phyloP scores from a whole-genome alignment of 2,888 invertebrate genomes.

The Lutraria lutraria region DNA sequence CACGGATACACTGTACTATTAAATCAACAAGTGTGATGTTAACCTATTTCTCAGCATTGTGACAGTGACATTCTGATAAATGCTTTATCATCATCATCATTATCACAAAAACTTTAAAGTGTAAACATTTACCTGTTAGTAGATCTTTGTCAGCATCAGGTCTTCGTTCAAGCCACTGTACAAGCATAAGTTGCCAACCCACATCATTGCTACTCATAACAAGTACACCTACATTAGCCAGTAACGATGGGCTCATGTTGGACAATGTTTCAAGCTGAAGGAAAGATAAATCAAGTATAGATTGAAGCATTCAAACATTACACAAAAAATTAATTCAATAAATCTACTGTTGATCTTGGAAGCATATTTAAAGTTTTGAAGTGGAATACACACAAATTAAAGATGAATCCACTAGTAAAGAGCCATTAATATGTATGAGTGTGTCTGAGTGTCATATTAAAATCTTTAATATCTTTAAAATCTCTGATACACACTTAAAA shows the following conservation, averaged over 20 bases:
- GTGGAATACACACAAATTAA: neutral
- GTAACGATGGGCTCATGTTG: conserved; percentile 82
- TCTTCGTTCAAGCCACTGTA: conserved; percentile 85
- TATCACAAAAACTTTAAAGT: no score
- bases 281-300: neutral
- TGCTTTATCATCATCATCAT: no score
- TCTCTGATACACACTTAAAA: no score
- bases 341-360: no score
- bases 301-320: neutral
- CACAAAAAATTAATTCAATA: neutral
- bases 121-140: conserved; percentile 66
- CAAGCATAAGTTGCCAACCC: conserved; percentile 85
- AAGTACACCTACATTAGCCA: conserved; percentile 84
- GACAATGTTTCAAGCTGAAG: conserved; percentile 81
- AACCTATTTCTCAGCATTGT: no score
- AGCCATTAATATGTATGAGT: no score
- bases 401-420: no score
- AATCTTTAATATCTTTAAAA: no score
- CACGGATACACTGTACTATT: no score
- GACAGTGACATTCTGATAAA: no score
- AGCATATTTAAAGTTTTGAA: neutral
- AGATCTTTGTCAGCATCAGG: conserved; percentile 81
- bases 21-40: no score
- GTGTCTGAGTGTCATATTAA: no score
- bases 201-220: conserved; percentile 83